Percentiles rank a stretch among this genome's conserved stretches.
Evolutionary conservation across 2,797 vertebrate species (phyloP).

Genomic region (Xenops minutus): DNA sequence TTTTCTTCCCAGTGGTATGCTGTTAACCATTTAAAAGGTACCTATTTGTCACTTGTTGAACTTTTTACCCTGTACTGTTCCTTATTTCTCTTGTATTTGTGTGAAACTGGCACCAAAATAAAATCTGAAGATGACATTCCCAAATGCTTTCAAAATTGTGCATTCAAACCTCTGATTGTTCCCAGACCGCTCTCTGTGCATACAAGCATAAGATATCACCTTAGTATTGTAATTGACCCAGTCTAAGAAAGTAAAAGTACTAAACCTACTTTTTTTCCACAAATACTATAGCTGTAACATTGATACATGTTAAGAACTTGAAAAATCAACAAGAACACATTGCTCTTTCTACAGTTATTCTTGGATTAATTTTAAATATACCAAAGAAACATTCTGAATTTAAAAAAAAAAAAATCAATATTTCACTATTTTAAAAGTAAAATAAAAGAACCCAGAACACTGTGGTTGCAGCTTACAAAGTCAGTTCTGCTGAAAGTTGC

Average conservation of each 20-base stretch:
- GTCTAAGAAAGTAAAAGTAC: neutral
- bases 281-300: neutral
- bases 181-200: neutral
- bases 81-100: neutral
- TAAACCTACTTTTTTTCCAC: neutral
- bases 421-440: conserved; percentile 12
- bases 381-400: neutral
- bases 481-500: conserved; percentile 43
- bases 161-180: neutral
- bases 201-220: neutral
- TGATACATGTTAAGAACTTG: neutral
- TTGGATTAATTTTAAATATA: neutral
- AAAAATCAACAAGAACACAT: neutral
- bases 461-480: conserved; percentile 15
- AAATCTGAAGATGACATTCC: neutral
- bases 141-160: neutral
- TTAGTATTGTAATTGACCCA: neutral
- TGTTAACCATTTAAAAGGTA: neutral
- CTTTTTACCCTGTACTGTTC: neutral
- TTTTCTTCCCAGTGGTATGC: neutral
- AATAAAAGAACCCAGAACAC: neutral
- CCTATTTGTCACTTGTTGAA: conserved; percentile 44
- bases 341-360: neutral
- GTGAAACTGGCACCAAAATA: neutral
- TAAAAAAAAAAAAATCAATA: neutral